phyloP scores from a whole-genome alignment of 2,113 vertebrate species.

The Nymphicus hollandicus region DNA sequence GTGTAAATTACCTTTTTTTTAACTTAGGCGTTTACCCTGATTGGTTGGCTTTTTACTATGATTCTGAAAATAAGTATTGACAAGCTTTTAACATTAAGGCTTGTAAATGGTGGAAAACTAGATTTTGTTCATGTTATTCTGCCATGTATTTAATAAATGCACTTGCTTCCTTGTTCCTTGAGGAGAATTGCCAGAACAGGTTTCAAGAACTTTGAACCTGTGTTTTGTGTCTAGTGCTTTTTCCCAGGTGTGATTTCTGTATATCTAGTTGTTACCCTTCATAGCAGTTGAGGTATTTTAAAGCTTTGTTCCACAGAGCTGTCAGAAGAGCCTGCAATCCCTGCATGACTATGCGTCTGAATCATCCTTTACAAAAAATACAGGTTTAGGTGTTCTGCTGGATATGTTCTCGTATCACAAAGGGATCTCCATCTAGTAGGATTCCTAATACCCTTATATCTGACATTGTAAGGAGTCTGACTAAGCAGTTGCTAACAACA shows the following conservation, averaged over 20 bases:
- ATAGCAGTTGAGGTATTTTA: background rate
- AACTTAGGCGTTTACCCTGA: background rate
- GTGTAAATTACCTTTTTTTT: background rate
- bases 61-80: background rate
- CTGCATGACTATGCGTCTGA: background rate
- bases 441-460: background rate
- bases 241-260: background rate
- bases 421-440: background rate
- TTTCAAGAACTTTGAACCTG: conserved; percentile 6
- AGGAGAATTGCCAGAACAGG: background rate
- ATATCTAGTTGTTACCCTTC: background rate
- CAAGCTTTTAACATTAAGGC: background rate
- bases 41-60: background rate
- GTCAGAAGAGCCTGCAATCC: background rate
- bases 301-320: background rate
- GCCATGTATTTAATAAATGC: background rate
- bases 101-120: background rate
- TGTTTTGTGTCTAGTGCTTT: background rate
- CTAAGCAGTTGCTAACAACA: background rate
- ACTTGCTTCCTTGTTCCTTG: background rate
- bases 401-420: background rate
- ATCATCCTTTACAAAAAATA: background rate
- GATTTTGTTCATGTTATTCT: background rate
- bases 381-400: background rate
- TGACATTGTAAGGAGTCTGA: background rate